Percentiles rank a stretch among this genome's conserved stretches.
Evolutionary conservation across 2,113 vertebrate genomes (phyloP).

Genomic region (Lophius piscatorius): DNA sequence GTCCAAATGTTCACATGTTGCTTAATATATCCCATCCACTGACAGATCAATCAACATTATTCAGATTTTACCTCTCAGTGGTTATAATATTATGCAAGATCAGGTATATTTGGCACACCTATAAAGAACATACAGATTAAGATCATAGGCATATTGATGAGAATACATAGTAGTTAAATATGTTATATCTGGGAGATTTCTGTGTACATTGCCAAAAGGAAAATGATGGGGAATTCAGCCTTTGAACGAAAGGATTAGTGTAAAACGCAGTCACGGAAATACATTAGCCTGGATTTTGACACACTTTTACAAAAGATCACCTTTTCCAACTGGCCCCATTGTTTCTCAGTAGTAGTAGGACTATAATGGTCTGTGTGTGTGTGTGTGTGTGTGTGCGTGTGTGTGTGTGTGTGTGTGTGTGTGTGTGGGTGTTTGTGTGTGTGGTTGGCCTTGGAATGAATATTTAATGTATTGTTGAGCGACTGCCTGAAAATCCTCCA

Average conservation of each 20-base stretch:
- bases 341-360: slow-evolving; percentile 4
- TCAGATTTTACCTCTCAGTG: too few species aligned
- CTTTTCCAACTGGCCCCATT: slow-evolving; percentile 18
- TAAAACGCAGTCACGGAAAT: slow-evolving; percentile 27
- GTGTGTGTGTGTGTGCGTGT: not conserved
- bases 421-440: too few species aligned
- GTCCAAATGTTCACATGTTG: too few species aligned
- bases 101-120: too few species aligned
- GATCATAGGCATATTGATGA: too few species aligned
- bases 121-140: too few species aligned
- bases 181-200: slow-evolving; percentile 82
- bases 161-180: too few species aligned
- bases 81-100: too few species aligned
- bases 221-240: slow-evolving; percentile 82
- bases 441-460: slow-evolving; percentile 38
- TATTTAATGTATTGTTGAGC: slow-evolving; percentile 36
- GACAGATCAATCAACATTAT: too few species aligned
- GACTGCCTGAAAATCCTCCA: slow-evolving; percentile 34
- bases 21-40: too few species aligned
- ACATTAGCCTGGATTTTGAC: slow-evolving; percentile 34
- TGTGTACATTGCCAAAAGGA: slow-evolving; percentile 81
- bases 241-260: slow-evolving; percentile 66
- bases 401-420: not conserved
- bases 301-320: slow-evolving; percentile 3
- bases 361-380: too few species aligned